Evolutionary conservation across 2,888 invertebrate species (phyloP), one percentile per base, ranked within the genome.

Genomic region (Dinocampus coccinellae): DNA sequence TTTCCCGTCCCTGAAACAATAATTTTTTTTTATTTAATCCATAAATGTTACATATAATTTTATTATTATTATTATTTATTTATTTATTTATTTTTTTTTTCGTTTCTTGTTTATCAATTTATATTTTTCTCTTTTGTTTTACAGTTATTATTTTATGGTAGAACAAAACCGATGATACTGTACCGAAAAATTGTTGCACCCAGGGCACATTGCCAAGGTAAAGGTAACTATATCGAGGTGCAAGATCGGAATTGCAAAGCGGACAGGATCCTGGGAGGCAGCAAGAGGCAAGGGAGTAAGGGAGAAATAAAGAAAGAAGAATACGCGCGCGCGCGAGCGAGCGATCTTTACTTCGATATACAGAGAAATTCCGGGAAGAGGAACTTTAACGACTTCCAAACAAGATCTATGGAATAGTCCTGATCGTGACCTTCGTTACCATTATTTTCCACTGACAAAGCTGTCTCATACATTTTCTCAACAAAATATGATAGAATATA

Each of bases 1-100:
- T 98, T 98, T 55, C 98, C 98, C 42, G 98, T 97, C 78, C 97
- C 97, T 96, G 87, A 26, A 86, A 88, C 73, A 64, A 79, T 77
- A 74, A 20, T n/a, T n/a, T n/a, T n/a, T n/a, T n/a, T n/a, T n/a
- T n/a, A n/a, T n/a, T n/a, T n/a, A n/a, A n/a, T n/a, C n/a, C n/a
- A n/a, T n/a, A n/a, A n/a, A n/a, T n/a, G n/a, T n/a, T n/a, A n/a
- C n/a, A n/a, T n/a, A n/a, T n/a, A n/a, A n/a, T n/a, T n/a, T n/a
- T n/a, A n/a, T n/a, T n/a, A n/a, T n/a, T n/a, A n/a, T n/a, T n/a
- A n/a, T n/a, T n/a, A n/a, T n/a, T n/a, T n/a, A n/a, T n/a, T n/a
- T n/a, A n/a, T n/a, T n/a, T n/a, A n/a, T n/a, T 22, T 53, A n/a
- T 16, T 57, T 53, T n/a, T 7, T 39, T 47, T 33, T 22, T 22